Base-by-base conservation (phyloP, 2,888 invertebrate genomes). In the Sinelater perroti region DNA sequence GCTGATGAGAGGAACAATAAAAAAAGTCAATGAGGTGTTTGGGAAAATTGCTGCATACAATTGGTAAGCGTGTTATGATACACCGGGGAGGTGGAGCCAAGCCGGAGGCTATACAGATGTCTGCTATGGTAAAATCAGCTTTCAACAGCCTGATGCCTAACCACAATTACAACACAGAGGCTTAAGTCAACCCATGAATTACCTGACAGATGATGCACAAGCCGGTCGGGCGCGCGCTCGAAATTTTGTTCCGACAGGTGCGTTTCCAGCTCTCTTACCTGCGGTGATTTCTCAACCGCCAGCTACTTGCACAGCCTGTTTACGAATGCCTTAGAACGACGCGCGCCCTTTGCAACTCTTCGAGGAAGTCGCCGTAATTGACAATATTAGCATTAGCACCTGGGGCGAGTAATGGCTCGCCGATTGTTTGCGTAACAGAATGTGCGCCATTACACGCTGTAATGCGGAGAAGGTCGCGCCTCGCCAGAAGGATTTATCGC, bases 1-100 rank as follows among this genome's bases (percentile, higher is more conserved):
- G 52, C 14, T 26, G 28, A 36, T 36, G 35, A 36, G 30, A 50
- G 26, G 30, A 50, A 35, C 50, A 17, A 50, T 50, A 50, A 50
- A n/a, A n/a, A 50, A 50, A 50, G 16, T 24, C 50, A 50, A 50
- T 50, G 35, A 50, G 50, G 50, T 50, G 50, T 50, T 38, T 38
- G 26, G 18, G 26, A 36, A 36, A 38, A 50, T 50, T 50, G 30
- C 35, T 35, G 30, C 31, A 40, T 28, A 28, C 51, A 16, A 30
- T 45, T 26, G 40, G 28, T 42, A 42, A 52, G 18, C 33, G 30
- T 40, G 18, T 18, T 31, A 11, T 52, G 33, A 42, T 52, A 17
- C 2, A 20, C 11, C 14, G 24, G 7, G 2, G 3, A 40, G 24
- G 40, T 40, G 16, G n/a, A 20, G 13, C 20, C 16, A 13, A 16